Conservation (phyloP, 92 coral and sea anemone species). For the Hydrozoanthus gracilis region DNA sequence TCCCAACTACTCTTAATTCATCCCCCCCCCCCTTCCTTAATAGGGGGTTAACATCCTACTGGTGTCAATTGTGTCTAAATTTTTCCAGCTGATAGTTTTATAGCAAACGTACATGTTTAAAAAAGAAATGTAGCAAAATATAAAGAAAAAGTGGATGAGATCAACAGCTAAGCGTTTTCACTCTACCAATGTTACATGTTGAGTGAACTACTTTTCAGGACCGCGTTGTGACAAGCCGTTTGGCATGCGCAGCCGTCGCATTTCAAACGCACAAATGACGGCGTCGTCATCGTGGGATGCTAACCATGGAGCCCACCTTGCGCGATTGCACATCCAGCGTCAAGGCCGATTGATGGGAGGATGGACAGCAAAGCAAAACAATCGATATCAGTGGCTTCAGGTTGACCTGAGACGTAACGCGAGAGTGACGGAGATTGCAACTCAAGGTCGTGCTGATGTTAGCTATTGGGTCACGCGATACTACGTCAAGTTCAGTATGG, state of each 20-base stretch:
- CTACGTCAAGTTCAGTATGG: constrained; percentile 35
- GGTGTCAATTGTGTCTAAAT: no score
- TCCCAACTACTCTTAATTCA: no score
- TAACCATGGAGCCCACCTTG: constrained; percentile 26
- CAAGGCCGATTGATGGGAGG: constrained; percentile 38
- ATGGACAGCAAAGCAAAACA: constrained; percentile 45
- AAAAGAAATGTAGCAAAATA: neutral
- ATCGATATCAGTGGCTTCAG: constrained; percentile 39
- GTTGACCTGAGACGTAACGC: constrained; percentile 12
- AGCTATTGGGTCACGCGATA: constrained; percentile 46
- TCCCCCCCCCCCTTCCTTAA: no score
- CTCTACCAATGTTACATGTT: neutral
- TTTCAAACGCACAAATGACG: constrained; percentile 34
- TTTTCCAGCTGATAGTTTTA: no score
- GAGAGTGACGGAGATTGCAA: constrained; percentile 43
- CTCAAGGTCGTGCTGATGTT: constrained; percentile 51
- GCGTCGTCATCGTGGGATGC: constrained; percentile 25
- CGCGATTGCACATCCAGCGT: constrained; percentile 24
- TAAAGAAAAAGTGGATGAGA: neutral
- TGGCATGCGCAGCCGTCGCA: constrained; percentile 38
- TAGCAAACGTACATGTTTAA: no score
- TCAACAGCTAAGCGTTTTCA: neutral
- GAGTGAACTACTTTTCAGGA: constrained; percentile 4
- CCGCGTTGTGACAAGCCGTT: constrained; percentile 35
- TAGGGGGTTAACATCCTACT: no score